Conservation (phyloP, 1,140 invertebrate species). For the Ganaspis sp. region DNA sequence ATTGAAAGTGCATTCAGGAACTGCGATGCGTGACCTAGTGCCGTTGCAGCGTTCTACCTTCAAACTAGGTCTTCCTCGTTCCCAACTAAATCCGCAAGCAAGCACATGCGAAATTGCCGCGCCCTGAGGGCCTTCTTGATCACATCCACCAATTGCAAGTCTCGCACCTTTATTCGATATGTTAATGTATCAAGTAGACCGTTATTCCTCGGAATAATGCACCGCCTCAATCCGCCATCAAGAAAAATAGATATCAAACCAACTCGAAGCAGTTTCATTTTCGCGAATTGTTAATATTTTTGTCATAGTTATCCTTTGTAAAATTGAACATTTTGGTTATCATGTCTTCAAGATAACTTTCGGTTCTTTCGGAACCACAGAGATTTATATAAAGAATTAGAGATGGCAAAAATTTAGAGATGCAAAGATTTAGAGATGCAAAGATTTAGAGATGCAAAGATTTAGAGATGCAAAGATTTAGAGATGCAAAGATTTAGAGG, state of each 20-base stretch:
- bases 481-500: too few species aligned
- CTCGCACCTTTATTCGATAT: slow-evolving; percentile 42
- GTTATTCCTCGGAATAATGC: slow-evolving; percentile 40
- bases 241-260: not conserved
- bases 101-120: slow-evolving; percentile 51
- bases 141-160: not conserved
- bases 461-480: too few species aligned
- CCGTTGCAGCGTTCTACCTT: slow-evolving; percentile 73
- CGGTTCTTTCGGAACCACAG: too few species aligned
- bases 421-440: too few species aligned
- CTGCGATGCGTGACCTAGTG: slow-evolving; percentile 76
- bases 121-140: slow-evolving; percentile 36
- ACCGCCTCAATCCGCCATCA: not conserved
- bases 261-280: not conserved
- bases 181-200: slow-evolving; percentile 46
- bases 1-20: slow-evolving; percentile 66
- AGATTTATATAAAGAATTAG: too few species aligned
- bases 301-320: too few species aligned
- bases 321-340: too few species aligned
- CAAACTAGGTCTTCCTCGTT: slow-evolving; percentile 75
- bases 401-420: too few species aligned
- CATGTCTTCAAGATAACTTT: too few species aligned
- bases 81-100: slow-evolving; percentile 68
- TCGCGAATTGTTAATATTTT: too few species aligned
- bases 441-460: too few species aligned